These are phyloP conservation scores for Sebastolobus alascanus DNA, from an alignment of 2,797 vertebrate genomes.

Conservation along the genomic window DNA sequence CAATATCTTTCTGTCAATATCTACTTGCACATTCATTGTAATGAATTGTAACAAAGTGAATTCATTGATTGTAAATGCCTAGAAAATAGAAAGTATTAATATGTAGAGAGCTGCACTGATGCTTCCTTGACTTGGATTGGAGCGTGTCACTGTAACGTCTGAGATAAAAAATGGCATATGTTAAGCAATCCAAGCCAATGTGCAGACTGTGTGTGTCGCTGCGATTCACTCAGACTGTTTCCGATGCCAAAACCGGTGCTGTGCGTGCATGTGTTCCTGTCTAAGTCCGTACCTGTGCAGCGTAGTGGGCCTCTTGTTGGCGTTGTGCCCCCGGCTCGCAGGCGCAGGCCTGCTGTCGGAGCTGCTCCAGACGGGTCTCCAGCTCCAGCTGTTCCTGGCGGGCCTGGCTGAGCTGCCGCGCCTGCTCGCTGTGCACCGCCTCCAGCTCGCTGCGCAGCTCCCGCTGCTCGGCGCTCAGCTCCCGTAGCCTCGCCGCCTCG, in stretches of 20 bases:
- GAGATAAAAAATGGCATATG: slow-evolving; percentile 20
- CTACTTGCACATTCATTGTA: neutral
- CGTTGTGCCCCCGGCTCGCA: slow-evolving; percentile 91
- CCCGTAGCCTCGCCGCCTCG: slow-evolving; percentile 90
- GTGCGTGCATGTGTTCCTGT: neutral
- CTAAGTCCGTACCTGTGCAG: slow-evolving; percentile 89
- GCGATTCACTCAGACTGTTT: neutral
- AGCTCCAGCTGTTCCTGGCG: slow-evolving; percentile 95
- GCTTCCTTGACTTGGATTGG: neutral
- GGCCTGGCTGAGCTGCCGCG: slow-evolving; percentile 93
- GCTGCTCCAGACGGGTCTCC: slow-evolving; percentile 95
- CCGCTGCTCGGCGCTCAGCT: slow-evolving; percentile 93
- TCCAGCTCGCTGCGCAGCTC: slow-evolving; percentile 96
- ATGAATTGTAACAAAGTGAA: slow-evolving; percentile 9
- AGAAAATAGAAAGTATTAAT: neutral
- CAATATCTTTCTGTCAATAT: neutral
- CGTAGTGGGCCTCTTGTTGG: slow-evolving; percentile 95
- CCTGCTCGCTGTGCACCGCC: slow-evolving; percentile 94
- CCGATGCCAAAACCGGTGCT: neutral
- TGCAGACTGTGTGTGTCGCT: neutral
- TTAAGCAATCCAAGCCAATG: neutral
- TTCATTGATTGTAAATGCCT: neutral
- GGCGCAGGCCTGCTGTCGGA: slow-evolving; percentile 94
- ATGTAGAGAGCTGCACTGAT: neutral
- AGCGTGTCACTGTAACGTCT: neutral